Evolutionary conservation across 2,113 vertebrate species (phyloP), one percentile per base, ranked within the genome.

Genomic region (Sturnira hondurensis): DNA sequence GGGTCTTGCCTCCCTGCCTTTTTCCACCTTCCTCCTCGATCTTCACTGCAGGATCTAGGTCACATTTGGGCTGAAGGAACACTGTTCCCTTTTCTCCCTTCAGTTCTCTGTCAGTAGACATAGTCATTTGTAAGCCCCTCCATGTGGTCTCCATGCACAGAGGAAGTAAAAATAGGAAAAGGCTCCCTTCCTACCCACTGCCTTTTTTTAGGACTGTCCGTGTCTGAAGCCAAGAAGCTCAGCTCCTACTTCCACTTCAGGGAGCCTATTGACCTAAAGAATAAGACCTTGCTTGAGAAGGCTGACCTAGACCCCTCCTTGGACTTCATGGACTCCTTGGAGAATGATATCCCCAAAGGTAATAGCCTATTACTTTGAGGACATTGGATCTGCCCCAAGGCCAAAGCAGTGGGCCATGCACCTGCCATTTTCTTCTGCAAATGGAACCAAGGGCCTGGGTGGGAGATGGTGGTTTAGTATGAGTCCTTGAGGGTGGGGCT

Each of bases 301-400:
- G 99, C 99, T 31, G 98, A 99, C n/a, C 88, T 99, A 91, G 99
- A 99, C 89, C 99, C 99, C 45, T 98, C 99, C 7, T 98, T 98
- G 14, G 99, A 99, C 96, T 99, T 99, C 96, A 97, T 99, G 97
- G 99, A 99, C 89, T 98, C 98, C 88, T 95, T 99, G 96, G 99
- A 99, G 93, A 98, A 99, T 36, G 99, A 99, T 95, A 97, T 99
- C 80, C 99, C 99, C 77, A 98, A 98, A 99, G 99, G 99, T 99
- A 98, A 98, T 58, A 15, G 36, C 15, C 43, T 31, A 1, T 65
- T 52, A 65, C 4, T 67, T 77, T 2, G 2, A 68, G 43, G 87
- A 82, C 22, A 22, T 2, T 31, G 28, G 31, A 38, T 22, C 24
- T 41, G 74, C 12, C 6, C 54, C 67, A 52, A 38, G 43, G 84